These are phyloP conservation scores for Odontothrips loti DNA, from an alignment of 2,888 invertebrate genomes.

Conservation along the genomic window DNA sequence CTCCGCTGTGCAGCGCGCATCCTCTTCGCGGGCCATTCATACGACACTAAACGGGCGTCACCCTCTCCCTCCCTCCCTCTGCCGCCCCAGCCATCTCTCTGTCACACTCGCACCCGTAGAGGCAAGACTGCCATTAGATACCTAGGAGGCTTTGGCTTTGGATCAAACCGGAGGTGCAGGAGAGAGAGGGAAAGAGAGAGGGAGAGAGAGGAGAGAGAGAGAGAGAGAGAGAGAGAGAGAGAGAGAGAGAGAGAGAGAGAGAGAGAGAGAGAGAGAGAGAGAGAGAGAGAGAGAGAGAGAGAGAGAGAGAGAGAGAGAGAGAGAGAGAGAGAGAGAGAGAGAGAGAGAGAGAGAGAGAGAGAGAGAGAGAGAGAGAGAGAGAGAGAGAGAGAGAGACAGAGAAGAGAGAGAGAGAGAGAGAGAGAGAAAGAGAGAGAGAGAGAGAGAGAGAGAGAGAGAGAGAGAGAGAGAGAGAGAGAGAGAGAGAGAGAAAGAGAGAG, in stretches of 20 bases:
- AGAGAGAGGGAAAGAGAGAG: neutral
- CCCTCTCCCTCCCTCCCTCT: too few species aligned
- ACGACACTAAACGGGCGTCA: too few species aligned
- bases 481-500: neutral
- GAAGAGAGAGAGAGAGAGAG: neutral
- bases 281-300: neutral
- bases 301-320: neutral
- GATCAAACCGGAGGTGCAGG: neutral
- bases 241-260: neutral
- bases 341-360: constrained; percentile 11
- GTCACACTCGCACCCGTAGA: too few species aligned
- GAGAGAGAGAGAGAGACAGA: too few species aligned
- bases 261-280: neutral
- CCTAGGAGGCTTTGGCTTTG: too few species aligned
- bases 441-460: neutral
- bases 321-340: constrained; percentile 12
- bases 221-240: neutral
- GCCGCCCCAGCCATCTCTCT: too few species aligned
- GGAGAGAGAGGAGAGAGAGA: neutral
- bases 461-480: neutral
- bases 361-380: neutral
- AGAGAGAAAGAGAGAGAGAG: neutral
- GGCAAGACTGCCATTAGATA: too few species aligned
- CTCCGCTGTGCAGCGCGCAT: too few species aligned
- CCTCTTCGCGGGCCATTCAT: too few species aligned